A percentile compares a stretch with the other conserved stretches of the same genome.
phyloP scores from a whole-genome alignment of 2,113 vertebrate species.

The Mohoua ochrocephala region DNA sequence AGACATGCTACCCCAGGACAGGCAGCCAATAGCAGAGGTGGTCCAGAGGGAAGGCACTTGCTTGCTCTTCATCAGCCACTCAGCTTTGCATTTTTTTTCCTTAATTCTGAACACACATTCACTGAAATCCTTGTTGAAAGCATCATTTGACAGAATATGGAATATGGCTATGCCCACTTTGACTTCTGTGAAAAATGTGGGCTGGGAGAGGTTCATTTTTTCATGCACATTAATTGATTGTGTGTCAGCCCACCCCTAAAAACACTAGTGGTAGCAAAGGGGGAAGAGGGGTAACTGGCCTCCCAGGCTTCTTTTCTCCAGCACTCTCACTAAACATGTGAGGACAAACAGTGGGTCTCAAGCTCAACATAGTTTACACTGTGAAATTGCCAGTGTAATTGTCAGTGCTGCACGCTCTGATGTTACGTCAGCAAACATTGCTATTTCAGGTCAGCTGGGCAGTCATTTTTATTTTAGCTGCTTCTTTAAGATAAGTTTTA shows the following conservation, averaged over 20 bases:
- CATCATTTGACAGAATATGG: fast-evolving
- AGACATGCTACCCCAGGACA: neutral
- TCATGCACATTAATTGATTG: neutral
- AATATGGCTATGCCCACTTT: neutral
- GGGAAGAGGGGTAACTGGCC: neutral
- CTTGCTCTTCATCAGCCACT: neutral
- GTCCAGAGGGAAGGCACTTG: fast-evolving
- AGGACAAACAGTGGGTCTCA: neutral
- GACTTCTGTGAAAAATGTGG: neutral
- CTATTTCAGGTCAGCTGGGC: neutral
- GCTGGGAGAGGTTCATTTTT: neutral
- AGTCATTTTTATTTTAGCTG: neutral
- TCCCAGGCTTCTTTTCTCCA: neutral
- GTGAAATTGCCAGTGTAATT: neutral
- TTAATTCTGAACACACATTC: neutral
- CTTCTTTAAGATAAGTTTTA: neutral
- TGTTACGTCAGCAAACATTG: neutral
- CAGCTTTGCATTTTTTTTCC: neutral
- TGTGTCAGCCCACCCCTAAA: neutral
- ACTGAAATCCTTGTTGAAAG: neutral
- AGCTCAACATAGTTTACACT: neutral
- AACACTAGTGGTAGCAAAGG: neutral
- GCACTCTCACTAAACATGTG: fast-evolving
- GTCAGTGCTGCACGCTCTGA: fast-evolving
- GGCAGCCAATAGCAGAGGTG: neutral